A percentile compares a stretch with the other conserved stretches of the same genome.
These are phyloP conservation scores for Agonopterix heracliana DNA, from an alignment of 2,888 invertebrate genomes.

Conservation along the genomic window DNA sequence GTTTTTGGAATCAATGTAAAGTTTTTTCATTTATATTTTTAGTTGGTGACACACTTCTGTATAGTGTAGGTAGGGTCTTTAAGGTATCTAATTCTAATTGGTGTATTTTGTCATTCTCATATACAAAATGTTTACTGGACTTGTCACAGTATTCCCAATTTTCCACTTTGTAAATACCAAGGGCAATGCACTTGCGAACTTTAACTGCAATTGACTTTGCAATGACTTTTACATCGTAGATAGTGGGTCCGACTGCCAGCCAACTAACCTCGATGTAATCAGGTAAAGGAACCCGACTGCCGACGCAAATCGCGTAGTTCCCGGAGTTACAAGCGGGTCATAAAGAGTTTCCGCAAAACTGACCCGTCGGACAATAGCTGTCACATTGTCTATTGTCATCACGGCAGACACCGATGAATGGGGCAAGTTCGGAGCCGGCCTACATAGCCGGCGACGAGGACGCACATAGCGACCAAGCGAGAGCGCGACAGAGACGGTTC, in stretches of 20 bases:
- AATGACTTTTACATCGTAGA: not conserved
- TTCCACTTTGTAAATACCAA: slow-evolving; percentile 3
- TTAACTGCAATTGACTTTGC: not conserved
- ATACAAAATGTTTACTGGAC: too few relatives aligned
- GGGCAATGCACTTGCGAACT: slow-evolving; percentile 1
- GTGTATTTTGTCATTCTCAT: too few relatives aligned
- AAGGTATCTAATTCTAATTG: too few relatives aligned
- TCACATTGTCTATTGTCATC: slow-evolving; percentile 59
- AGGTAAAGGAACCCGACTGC: slow-evolving; percentile 29
- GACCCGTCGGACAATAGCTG: slow-evolving; percentile 48
- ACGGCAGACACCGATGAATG: slow-evolving; percentile 45
- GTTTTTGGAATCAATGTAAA: too few relatives aligned
- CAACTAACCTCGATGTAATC: slow-evolving; percentile 6
- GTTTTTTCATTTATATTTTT: too few relatives aligned
- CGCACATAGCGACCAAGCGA: slow-evolving; percentile 22
- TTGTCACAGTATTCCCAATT: too few relatives aligned
- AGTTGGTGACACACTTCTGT: too few relatives aligned
- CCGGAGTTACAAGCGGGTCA: slow-evolving; percentile 44
- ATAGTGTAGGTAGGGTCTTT: too few relatives aligned
- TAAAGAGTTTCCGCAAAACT: slow-evolving; percentile 41
- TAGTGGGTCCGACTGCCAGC: not conserved
- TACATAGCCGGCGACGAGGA: slow-evolving; percentile 39
- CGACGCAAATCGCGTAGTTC: slow-evolving; percentile 35
- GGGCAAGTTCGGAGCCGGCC: slow-evolving; percentile 56
- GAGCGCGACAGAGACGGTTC: slow-evolving; percentile 25